phyloP scores from a whole-genome alignment of 2,113 vertebrate species.

The Murina feae region DNA sequence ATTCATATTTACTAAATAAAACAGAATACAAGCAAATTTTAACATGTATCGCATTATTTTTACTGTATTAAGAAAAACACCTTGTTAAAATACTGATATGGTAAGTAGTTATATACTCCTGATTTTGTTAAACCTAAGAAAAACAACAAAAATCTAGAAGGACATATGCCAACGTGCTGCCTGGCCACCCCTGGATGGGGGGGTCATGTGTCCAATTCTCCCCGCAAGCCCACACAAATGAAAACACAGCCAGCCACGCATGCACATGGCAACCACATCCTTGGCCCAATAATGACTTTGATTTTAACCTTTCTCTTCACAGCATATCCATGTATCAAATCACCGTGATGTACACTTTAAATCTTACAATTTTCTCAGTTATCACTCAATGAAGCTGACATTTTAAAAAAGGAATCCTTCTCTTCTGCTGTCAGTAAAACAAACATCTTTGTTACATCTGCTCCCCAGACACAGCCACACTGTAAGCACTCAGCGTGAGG shows the following conservation, averaged over 20 bases:
- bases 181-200: background rate
- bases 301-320: background rate
- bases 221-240: background rate
- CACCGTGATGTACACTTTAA: background rate
- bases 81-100: background rate
- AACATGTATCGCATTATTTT: background rate
- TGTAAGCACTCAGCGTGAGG: background rate
- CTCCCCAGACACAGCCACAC: background rate
- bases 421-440: background rate
- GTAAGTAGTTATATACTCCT: background rate
- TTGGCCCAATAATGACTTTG: background rate
- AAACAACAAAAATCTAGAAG: background rate
- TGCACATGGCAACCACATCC: background rate
- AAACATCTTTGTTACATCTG: background rate
- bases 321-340: background rate
- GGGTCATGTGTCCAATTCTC: background rate
- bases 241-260: background rate
- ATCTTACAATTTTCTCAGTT: background rate
- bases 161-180: background rate
- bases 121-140: background rate
- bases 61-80: background rate
- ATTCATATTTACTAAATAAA: conserved; percentile 15
- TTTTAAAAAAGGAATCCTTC: background rate
- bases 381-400: background rate
- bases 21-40: background rate